Percentiles rank a stretch among this genome's conserved stretches.
Evolutionary conservation across 2,888 invertebrate species (phyloP).

Genomic region (Polyommatus iphigenia): DNA sequence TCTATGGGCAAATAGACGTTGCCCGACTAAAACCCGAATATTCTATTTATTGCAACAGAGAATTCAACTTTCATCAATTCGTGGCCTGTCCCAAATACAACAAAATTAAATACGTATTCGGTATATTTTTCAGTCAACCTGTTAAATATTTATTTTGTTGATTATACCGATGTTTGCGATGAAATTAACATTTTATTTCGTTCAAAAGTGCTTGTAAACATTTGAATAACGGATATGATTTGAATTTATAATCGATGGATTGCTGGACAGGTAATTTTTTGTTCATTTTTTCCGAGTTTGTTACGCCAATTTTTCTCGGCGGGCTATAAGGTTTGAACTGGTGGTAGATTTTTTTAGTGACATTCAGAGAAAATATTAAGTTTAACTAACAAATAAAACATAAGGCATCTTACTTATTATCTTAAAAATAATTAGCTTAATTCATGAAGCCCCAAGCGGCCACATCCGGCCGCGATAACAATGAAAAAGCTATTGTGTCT

Average conservation of each 20-base stretch:
- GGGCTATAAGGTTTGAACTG: too few species aligned
- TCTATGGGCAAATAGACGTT: too few species aligned
- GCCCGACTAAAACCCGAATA: too few species aligned
- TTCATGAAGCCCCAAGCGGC: too few species aligned
- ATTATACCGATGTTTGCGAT: background rate
- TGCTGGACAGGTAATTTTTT: background rate
- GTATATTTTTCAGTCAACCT: slow-evolving; percentile 12
- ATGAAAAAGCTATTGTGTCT: too few species aligned
- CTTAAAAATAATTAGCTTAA: too few species aligned
- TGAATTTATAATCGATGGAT: background rate
- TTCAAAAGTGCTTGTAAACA: background rate
- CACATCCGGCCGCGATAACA: too few species aligned
- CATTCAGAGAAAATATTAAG: too few species aligned
- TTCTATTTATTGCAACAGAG: background rate
- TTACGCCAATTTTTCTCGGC: too few species aligned
- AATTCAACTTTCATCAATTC: background rate
- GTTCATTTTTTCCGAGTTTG: background rate
- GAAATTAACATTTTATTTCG: background rate
- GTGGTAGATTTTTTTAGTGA: too few species aligned
- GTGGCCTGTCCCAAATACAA: background rate
- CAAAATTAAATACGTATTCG: background rate
- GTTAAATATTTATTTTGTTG: slow-evolving; percentile 14
- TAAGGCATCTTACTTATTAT: too few species aligned
- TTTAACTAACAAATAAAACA: too few species aligned
- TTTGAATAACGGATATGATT: background rate